These are phyloP conservation scores for Acrossocheilus wenchowensis DNA, from an alignment of 2,797 vertebrate genomes.

Conservation along the genomic window DNA sequence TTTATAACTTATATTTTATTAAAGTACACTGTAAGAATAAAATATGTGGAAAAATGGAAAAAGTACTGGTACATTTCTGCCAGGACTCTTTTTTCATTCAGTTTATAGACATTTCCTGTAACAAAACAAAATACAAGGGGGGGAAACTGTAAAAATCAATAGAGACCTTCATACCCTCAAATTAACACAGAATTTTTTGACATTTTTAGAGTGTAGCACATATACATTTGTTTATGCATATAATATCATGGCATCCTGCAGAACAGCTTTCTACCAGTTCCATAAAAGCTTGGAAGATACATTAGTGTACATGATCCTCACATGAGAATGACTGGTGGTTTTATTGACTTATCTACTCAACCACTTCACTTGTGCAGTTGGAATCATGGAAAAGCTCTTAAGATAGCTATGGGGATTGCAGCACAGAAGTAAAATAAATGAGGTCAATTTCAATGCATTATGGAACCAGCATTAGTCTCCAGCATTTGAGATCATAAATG, in stretches of 20 bases:
- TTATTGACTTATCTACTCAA: slow-evolving; percentile 32
- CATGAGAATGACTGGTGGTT: slow-evolving; percentile 20
- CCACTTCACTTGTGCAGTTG: slow-evolving; percentile 5
- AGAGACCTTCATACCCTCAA: not conserved
- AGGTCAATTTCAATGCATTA: slow-evolving; percentile 29
- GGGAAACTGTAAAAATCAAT: not conserved
- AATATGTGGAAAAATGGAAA: not conserved
- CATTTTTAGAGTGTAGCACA: not conserved
- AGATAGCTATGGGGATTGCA: slow-evolving; percentile 17
- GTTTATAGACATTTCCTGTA: not conserved
- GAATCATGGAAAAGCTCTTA: slow-evolving; percentile 25
- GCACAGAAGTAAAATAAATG: slow-evolving; percentile 24
- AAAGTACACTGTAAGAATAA: not conserved
- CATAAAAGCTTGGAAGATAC: not conserved
- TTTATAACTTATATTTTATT: not conserved
- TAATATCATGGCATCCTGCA: not conserved
- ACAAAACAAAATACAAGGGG: not conserved
- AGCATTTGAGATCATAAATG: slow-evolving; percentile 20
- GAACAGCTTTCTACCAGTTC: not conserved
- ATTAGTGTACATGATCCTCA: slow-evolving; percentile 15
- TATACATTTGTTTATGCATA: not conserved
- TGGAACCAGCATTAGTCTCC: slow-evolving; percentile 13
- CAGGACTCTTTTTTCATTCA: not conserved
- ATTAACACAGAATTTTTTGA: not conserved
- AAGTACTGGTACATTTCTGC: not conserved